These are phyloP conservation scores for Netelia melanura DNA, from an alignment of 2,888 invertebrate genomes.

Conservation along the genomic window DNA sequence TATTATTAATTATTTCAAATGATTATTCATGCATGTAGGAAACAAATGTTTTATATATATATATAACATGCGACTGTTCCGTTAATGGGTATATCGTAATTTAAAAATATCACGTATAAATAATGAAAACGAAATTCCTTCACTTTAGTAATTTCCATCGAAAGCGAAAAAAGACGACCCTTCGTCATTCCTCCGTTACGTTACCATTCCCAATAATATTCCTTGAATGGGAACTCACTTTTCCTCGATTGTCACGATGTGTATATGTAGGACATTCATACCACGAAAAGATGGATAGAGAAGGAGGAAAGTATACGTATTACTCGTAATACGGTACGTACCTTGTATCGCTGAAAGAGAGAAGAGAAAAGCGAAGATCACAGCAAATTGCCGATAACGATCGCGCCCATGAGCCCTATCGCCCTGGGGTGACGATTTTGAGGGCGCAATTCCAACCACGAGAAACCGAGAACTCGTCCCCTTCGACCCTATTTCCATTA, in stretches of 20 bases:
- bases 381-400: slow-evolving; percentile 74
- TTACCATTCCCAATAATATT: slow-evolving; percentile 35
- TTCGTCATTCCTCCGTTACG: slow-evolving; percentile 15
- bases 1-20: too few relatives aligned
- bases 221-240: slow-evolving; percentile 42
- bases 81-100: too few relatives aligned
- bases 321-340: slow-evolving; percentile 29
- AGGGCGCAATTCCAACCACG: slow-evolving; percentile 59
- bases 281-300: too few relatives aligned
- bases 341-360: slow-evolving; percentile 33
- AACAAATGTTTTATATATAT: too few relatives aligned
- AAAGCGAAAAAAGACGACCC: too few relatives aligned
- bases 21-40: too few relatives aligned
- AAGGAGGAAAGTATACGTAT: slow-evolving; percentile 29
- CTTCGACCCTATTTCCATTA: slow-evolving; percentile 76
- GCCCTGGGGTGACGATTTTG: slow-evolving; percentile 65
- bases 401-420: slow-evolving; percentile 52
- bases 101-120: too few relatives aligned
- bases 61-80: too few relatives aligned
- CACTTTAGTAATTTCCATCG: too few relatives aligned
- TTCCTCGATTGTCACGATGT: slow-evolving; percentile 20
- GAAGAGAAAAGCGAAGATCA: slow-evolving; percentile 58
- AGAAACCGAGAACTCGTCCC: slow-evolving; percentile 57
- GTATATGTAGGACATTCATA: neutral
- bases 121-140: too few relatives aligned